phyloP scores from a whole-genome alignment of 2,113 vertebrate species.

The Prochilodus magdalenae region DNA sequence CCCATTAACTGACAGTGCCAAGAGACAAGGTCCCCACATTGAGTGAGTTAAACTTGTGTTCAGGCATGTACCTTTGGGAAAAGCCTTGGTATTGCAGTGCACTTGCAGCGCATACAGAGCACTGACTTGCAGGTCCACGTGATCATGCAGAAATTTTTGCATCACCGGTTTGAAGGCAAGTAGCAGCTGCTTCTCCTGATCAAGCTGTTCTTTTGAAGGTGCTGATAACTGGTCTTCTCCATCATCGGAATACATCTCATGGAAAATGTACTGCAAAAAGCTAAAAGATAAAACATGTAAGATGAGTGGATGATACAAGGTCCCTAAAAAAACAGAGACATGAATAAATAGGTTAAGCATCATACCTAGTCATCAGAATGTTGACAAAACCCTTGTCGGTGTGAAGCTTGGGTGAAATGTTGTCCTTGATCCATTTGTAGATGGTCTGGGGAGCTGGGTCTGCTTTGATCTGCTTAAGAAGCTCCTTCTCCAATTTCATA shows the following conservation, averaged over 20 bases:
- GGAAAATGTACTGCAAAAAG: constrained; percentile 98
- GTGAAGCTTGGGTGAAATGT: constrained; percentile 97
- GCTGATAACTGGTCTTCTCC: constrained; percentile 87
- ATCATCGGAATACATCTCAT: constrained; percentile 88
- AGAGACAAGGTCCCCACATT: not conserved
- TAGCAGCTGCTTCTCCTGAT: constrained; percentile 95
- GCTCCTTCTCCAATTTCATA: constrained; percentile 98
- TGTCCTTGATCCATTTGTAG: constrained; percentile 99
- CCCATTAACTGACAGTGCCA: not conserved
- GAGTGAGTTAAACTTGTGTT: too few species aligned
- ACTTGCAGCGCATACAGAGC: constrained; percentile 97
- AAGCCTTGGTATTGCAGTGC: constrained; percentile 91
- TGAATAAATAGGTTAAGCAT: not conserved
- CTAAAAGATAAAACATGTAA: constrained; percentile 64
- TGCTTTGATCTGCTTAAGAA: constrained; percentile 94
- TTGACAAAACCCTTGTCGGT: constrained; percentile 99
- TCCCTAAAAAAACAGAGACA: not conserved
- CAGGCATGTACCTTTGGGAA: constrained; percentile 88
- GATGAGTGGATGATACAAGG: not conserved
- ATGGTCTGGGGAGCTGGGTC: constrained; percentile 97
- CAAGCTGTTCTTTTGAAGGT: constrained; percentile 93
- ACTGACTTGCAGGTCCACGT: constrained; percentile 96
- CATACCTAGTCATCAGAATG: constrained; percentile 98
- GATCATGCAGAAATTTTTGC: constrained; percentile 99
- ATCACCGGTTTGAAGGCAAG: constrained; percentile 98